A percentile compares a stretch with the other conserved stretches of the same genome.
Evolutionary conservation across 2,113 vertebrate species (phyloP).

Genomic region (Urocitellus parryii): DNA sequence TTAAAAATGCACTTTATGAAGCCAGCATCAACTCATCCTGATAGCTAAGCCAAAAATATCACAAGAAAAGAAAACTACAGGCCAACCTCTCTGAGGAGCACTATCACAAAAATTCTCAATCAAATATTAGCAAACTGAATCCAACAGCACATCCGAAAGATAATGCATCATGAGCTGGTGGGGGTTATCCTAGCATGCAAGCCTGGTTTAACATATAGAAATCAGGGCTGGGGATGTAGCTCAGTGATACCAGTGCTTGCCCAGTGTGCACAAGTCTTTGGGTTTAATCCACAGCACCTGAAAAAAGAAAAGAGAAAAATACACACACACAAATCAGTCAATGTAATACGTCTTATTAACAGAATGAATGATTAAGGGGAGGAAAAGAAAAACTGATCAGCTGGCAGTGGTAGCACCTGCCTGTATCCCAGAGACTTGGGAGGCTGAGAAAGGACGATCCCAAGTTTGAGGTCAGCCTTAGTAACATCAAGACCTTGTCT

Average conservation of each 20-base stretch:
- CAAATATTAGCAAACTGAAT: neutral
- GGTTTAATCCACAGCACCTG: neutral
- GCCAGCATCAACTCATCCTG: neutral
- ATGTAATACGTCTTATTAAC: neutral
- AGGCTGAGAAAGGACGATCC: too few relatives aligned
- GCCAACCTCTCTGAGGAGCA: neutral
- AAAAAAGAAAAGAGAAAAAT: neutral
- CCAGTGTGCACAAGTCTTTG: too few relatives aligned
- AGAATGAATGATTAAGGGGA: neutral
- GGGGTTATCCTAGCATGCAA: neutral
- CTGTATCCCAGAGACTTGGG: too few relatives aligned
- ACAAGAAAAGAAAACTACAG: neutral
- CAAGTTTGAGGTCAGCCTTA: too few relatives aligned
- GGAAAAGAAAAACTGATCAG: too few relatives aligned
- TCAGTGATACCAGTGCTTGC: neutral
- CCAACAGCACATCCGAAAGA: neutral
- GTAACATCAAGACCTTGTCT: too few relatives aligned
- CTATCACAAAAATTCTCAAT: neutral
- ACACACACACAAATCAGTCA: neutral
- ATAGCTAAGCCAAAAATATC: neutral
- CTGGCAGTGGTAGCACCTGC: too few relatives aligned
- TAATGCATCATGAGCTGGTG: neutral
- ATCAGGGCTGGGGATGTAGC: neutral
- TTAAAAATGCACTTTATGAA: neutral
- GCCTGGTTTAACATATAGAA: neutral